Evolutionary conservation across 2,113 vertebrate species (phyloP), one percentile per base, ranked within the genome.

Genomic region (Brevimyrus niger): DNA sequence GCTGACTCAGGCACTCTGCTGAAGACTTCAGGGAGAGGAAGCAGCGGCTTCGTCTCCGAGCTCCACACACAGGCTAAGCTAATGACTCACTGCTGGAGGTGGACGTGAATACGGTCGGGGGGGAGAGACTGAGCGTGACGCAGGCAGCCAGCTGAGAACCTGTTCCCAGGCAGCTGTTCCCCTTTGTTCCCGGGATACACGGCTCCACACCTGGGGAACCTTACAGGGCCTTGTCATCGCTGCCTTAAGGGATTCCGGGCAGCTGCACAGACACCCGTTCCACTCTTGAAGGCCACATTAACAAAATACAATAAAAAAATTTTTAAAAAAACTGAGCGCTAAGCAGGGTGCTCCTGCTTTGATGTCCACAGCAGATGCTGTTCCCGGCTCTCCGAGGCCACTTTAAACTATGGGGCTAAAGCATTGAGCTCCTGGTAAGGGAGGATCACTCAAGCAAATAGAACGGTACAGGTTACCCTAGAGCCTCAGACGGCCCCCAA

Each of bases 151-250:
- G 48, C 73, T 50, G 88, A 89, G 47, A 13, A 47, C 88, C 19
- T 4, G 1, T 51, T 27, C 73, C 50, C 48, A 23, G 86, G 35
- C 86, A 89, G 47, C 88, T 47, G 50, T 42, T 53, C 48, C 51
- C 76, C 88, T 83, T 51, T 83, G 73, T 84, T 19, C 15, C 19
- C 1, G 10, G 51, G 38, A 7, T 27, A 38, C 21, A 6, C 23
- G 58, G 50, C 51, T 84, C 21, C 38, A 58, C 88, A 89, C 88
- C 88, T 89, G 88, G 76, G 1, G 76, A 84, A n/a, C 35, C 80
- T 85, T 23, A 80, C 50, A 53, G 51, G n/a, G 55, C 51, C 55
- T 89, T 85, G 27, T 47, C 38, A 19, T 9, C 51, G 11, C 19
- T 46, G 87, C 38, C 55, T 58, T 13, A n/a, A 55, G 80, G 50